Base-by-base conservation (phyloP, 2,888 invertebrate species). In the Anoplius nigerrimus region DNA sequence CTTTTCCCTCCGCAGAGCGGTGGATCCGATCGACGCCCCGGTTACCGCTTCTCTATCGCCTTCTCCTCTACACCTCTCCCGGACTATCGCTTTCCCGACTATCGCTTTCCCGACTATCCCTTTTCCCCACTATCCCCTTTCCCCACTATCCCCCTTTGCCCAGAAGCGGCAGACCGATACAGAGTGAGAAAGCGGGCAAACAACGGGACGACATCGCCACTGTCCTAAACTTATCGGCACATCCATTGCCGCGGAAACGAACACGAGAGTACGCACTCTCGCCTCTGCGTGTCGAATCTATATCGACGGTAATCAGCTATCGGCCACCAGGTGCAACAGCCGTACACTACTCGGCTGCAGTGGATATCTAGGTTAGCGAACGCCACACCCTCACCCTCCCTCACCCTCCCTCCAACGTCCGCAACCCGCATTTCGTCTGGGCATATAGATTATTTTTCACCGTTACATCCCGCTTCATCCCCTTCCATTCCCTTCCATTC, bases 241-340 rank as follows among this genome's bases (percentile, higher is more conserved):
- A 65, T 57, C 66, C 66, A 66, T 66, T 69, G 61, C 53, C n/a
- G 62, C 67, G 66, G 58, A 34, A 60, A 58, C 62, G 62, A 60
- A 66, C 48, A 64, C 66, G 68, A 51, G 54, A 58, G 20, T 16
- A 62, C 65, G 66, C 61, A 51, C 58, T 64, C 60, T 68, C 60
- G 59, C 20, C 24, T 57, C 62, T 64, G 53, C 52, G 58, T 64
- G 57, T 63, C 74, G 69, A 61, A 64, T 51, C 67, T 73, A 74
- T 61, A 61, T 69, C 67, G 70, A 57, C 59, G 73, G 72, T 78
- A 79, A 79, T 74, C 73, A 73, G 72, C 72, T 66, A 73, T 73
- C 69, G 69, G 72, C 59, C 62, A 46, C 63, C 71, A 71, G 72
- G 72, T 65, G 70, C 72, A 68, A 67, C 70, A 62, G 66, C 60